Evolutionary conservation across 1,140 invertebrate species (phyloP), one percentile per base, ranked within the genome.

Genomic region (Xylocopa sonorina): DNA sequence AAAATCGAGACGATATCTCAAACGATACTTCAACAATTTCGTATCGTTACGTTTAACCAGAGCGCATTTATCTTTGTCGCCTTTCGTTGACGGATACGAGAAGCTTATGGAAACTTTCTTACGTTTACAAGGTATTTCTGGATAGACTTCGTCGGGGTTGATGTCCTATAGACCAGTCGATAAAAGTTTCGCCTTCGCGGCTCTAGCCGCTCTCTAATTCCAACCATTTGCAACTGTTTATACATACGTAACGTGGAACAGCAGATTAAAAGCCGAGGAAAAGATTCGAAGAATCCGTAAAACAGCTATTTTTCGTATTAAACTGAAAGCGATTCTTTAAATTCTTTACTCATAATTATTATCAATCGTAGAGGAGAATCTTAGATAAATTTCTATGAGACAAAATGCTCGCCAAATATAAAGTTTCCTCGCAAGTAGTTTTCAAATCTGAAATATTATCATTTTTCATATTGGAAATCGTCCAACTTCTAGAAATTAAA

Each of bases 141-240:
- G 60, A 66, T 21, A 48, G 24, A 34, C 75, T 38, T 68, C 21
- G 46, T 27, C 34, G 63, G 43, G 48, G 62, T 78, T 78, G 67
- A 68, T 53, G 72, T 72, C 53, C 80, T 53, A 48, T 34, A 71
- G 27, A 68, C 57, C 29, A 68, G 32, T 81, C 73, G 55, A 81
- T 83, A 77, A 83, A 80, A 46, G 32, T 67, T 16, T 21, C 51
- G 3, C 32, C n/a, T n/a, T n/a, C 46, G 21, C 6, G 38, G 3
- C 67, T 73, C 18, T 27, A 18, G 3, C n/a, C n/a, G n/a, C 27
- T 67, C 14, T n/a, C 21, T 48, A 69, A 63, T 71, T 62, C 46
- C n/a, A 21, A 18, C 41, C 21, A 48, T 5, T 50, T 32, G 32
- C 14, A 12, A 24, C 38, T 5, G 18, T 43, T 14, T 32, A 43